Conservation (phyloP, 2,797 vertebrate species). For the Macrochelys suwanniensis region DNA sequence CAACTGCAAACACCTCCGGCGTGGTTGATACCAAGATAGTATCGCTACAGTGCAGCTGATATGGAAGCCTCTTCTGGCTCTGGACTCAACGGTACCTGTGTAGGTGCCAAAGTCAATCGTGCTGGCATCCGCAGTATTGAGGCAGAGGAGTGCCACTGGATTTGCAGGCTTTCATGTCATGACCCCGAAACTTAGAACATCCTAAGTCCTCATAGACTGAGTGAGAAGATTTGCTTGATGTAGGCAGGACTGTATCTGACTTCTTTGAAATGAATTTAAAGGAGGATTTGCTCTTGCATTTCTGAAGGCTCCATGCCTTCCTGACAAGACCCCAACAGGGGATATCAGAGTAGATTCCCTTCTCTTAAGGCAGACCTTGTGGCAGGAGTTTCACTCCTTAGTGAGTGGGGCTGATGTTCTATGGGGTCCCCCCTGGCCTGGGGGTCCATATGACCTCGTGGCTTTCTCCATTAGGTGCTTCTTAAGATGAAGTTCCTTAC, state of each 20-base stretch:
- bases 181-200: not conserved
- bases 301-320: not conserved
- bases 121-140: too few species aligned
- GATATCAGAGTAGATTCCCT: not conserved
- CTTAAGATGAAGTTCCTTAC: not conserved
- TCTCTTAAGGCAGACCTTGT: not conserved
- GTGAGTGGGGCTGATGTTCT: not conserved
- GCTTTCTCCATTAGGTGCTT: not conserved
- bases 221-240: not conserved
- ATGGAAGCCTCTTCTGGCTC: too few species aligned
- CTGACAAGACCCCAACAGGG: not conserved
- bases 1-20: too few species aligned
- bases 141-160: not conserved
- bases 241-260: not conserved
- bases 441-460: too few species aligned
- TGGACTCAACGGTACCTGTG: too few species aligned
- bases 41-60: too few species aligned
- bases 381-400: not conserved
- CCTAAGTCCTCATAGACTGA: not conserved
- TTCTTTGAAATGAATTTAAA: not conserved
- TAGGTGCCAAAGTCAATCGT: too few species aligned
- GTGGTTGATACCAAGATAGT: too few species aligned
- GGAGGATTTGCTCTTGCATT: not conserved
- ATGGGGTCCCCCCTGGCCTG: too few species aligned
- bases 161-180: not conserved